A percentile compares a stretch with the other conserved stretches of the same genome.
These are phyloP conservation scores for Patella vulgata DNA, from an alignment of 1,140 invertebrate genomes.

Conservation along the genomic window DNA sequence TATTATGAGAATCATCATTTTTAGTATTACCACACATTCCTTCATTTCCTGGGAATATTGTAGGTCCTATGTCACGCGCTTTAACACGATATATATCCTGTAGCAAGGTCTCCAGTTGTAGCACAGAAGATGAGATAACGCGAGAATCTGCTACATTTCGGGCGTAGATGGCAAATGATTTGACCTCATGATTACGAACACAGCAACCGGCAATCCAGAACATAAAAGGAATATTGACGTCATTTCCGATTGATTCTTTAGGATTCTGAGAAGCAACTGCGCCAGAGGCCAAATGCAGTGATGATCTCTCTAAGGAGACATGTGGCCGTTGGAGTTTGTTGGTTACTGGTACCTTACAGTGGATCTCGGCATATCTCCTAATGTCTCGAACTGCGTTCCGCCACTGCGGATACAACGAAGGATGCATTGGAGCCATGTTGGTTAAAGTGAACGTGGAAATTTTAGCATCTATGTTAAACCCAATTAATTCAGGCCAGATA, in stretches of 20 bases:
- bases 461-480: constrained; percentile 28
- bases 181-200: constrained; percentile 31
- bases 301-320: constrained; percentile 15
- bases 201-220: constrained; percentile 55
- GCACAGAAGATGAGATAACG: constrained; percentile 40
- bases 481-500: constrained; percentile 37
- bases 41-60: constrained; percentile 44
- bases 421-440: constrained; percentile 47
- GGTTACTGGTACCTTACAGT: constrained; percentile 37
- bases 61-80: constrained; percentile 26
- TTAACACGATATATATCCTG: constrained; percentile 42
- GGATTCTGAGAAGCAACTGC: constrained; percentile 36
- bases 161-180: constrained; percentile 42
- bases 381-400: constrained; percentile 27
- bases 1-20: constrained; percentile 38
- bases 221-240: constrained; percentile 48
- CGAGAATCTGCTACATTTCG: constrained; percentile 33
- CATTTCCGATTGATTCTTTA: constrained; percentile 39
- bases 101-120: constrained; percentile 50
- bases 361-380: constrained; percentile 37
- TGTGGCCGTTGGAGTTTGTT: constrained; percentile 12
- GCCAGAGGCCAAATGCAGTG: constrained; percentile 39
- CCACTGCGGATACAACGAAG: constrained; percentile 42
- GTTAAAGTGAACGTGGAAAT: constrained; percentile 46
- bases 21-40: constrained; percentile 36